Conservation (phyloP, 2,888 invertebrate genomes). For the Mesoligia furuncula region DNA sequence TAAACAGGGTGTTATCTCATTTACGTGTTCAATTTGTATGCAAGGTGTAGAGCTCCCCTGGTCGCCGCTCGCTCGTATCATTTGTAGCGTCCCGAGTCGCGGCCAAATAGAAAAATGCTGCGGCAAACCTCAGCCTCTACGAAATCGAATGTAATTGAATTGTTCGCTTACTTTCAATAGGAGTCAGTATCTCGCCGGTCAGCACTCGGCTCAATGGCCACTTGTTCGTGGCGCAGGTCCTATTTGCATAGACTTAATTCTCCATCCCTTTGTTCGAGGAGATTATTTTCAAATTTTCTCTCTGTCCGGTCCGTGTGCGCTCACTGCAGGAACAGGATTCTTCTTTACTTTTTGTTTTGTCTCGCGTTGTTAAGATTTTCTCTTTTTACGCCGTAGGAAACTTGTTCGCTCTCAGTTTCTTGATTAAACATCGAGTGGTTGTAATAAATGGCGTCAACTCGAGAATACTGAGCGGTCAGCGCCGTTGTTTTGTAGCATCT, state of each 20-base stretch:
- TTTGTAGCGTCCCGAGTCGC: conserved; percentile 56
- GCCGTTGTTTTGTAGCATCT: conserved; percentile 43
- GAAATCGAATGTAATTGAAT: conserved; percentile 73
- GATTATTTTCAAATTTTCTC: conserved; percentile 57
- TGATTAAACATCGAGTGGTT: conserved; percentile 71
- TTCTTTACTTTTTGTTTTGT: conserved; percentile 47
- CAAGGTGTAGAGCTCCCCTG: conserved; percentile 83
- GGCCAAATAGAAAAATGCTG: conserved; percentile 67
- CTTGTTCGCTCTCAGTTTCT: conserved; percentile 65
- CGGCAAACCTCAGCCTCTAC: conserved; percentile 49
- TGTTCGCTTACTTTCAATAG: conserved; percentile 68
- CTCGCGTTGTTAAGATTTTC: conserved; percentile 57
- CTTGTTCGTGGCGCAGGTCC: conserved; percentile 65
- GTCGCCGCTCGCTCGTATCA: conserved; percentile 67
- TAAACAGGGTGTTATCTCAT: conserved; percentile 82
- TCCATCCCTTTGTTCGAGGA: conserved; percentile 44
- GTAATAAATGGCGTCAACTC: conserved; percentile 69
- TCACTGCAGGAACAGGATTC: conserved; percentile 44
- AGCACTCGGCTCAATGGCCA: conserved; percentile 61
- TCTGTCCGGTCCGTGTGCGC: conserved; percentile 21
- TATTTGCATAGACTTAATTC: conserved; percentile 68
- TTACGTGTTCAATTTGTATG: conserved; percentile 88
- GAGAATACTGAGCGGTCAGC: conserved; percentile 58
- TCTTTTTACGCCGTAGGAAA: conserved; percentile 56
- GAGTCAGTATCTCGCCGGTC: conserved; percentile 65